Evolutionary conservation across 2,888 invertebrate species (phyloP), one percentile per base, ranked within the genome.

Genomic region (Agapostemon virescens): DNA sequence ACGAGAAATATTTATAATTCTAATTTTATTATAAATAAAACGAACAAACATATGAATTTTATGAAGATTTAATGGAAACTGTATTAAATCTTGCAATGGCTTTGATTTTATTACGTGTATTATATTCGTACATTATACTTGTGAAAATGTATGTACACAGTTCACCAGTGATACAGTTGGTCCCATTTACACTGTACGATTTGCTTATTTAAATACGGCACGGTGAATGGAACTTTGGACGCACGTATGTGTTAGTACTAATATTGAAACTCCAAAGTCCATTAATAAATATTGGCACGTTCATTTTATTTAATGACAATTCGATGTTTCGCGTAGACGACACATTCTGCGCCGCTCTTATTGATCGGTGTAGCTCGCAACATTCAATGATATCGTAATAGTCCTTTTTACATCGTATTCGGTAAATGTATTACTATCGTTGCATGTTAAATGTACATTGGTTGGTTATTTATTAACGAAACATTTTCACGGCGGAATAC

Each of bases 281-380:
- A 26, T 58, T 30, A 17, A 58, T 26, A 58, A 58, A 58, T 58
- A 58, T 58, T 58, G 58, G 58, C 58, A 58, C 58, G 30, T 58
- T 58, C 30, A 30, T 58, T 58, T 58, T 20, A 30, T 58, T 58
- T 9, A 30, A 58, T 26, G 30, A 58, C 30, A 30, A 30, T 7
- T 17, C 30, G 58, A 30, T 17, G 55, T 26, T 17, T 6, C 55
- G 30, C 9, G 9, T 17, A 30, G 30, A 30, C 3, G 30, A 58
- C 0, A 30, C 30, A 17, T 17, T 30, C 20, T 7, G 17, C 9
- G 58, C 2, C 17, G 13, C 26, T 17, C 30, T 58, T 58, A 17
- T 30, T 58, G 55, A 5, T 17, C 17, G 2, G 17, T 7, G 30
- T 30, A 20, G 30, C 6, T 17, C 2, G 17, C 30, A 58, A 30